A percentile compares a stretch with the other conserved stretches of the same genome.
phyloP scores from a whole-genome alignment of 2,888 invertebrate species.

The Ophraella communa region DNA sequence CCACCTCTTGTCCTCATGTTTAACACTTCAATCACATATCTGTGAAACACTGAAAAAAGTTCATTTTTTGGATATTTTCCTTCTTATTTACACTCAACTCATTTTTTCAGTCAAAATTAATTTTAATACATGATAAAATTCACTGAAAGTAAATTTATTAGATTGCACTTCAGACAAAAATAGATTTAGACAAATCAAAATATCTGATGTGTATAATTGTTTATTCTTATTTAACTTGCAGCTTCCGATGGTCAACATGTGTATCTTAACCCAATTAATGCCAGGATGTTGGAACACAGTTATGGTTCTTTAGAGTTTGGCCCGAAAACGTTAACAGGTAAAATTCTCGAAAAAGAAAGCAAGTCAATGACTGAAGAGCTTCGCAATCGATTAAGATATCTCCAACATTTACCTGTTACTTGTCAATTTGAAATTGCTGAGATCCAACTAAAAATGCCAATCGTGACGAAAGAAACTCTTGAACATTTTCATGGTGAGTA shows the following conservation, averaged over 20 bases:
- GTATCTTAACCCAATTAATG: conserved; percentile 89
- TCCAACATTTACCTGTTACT: conserved; percentile 88
- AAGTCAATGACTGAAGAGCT: conserved; percentile 85
- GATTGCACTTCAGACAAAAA: no score
- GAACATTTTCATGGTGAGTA: conserved; percentile 71
- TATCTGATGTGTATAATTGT: neutral
- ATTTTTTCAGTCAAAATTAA: no score
- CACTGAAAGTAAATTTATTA: no score
- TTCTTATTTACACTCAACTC: no score
- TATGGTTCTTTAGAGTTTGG: conserved; percentile 83
- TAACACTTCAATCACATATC: no score
- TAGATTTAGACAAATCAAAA: no score
- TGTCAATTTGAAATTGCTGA: conserved; percentile 92
- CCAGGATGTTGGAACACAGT: conserved; percentile 84
- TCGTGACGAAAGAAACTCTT: conserved; percentile 73
- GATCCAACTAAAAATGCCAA: conserved; percentile 77
- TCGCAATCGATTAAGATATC: conserved; percentile 75
- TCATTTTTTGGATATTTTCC: no score
- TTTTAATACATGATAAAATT: no score
- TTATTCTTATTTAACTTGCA: conserved; percentile 54
- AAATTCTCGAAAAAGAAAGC: conserved; percentile 86
- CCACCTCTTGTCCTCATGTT: no score
- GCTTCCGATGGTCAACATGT: conserved; percentile 92
- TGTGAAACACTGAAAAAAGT: no score
- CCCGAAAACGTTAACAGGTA: conserved; percentile 76